Evolutionary conservation across 37 sponge, comb jelly and placozoan species (phyloP).

Genomic region (Aphrocallistes beatrix): DNA sequence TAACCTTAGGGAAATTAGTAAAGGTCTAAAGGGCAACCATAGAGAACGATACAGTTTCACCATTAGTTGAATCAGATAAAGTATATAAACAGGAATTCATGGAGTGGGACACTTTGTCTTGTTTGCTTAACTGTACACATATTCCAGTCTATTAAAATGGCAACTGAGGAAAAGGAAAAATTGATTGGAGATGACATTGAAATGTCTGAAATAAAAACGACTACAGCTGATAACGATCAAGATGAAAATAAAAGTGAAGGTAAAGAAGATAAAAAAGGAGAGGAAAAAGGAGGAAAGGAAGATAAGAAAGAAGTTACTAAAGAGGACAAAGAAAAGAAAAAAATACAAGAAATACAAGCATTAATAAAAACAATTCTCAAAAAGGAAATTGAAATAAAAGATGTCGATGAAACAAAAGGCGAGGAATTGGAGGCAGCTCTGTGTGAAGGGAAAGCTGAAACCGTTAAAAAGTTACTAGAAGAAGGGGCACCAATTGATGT

Average conservation of each 20-base stretch:
- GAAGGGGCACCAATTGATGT: background rate
- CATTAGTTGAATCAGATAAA: too few species aligned
- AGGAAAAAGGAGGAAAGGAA: background rate
- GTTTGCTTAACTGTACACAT: too few species aligned
- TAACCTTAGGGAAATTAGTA: too few species aligned
- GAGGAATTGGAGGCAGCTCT: background rate
- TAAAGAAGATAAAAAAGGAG: background rate
- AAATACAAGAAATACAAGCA: background rate
- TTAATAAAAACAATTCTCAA: background rate
- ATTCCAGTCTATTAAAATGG: background rate
- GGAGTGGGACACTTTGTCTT: too few species aligned
- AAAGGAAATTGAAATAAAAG: background rate
- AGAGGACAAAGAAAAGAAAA: background rate
- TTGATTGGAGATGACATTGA: background rate
- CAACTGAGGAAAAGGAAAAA: conserved; percentile 17
- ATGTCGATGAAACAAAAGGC: background rate
- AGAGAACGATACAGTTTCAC: too few species aligned
- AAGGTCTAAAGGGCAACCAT: too few species aligned
- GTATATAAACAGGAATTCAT: too few species aligned
- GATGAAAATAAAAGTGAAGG: background rate
- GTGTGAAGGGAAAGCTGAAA: conserved; percentile 4
- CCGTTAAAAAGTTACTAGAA: background rate
- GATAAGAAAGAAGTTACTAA: background rate
- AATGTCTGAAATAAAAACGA: background rate
- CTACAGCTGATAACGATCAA: too few species aligned